Evolutionary conservation across 2,797 vertebrate species (phyloP), one percentile per base, ranked within the genome.

Genomic region (Toxotes lorentzi): DNA sequence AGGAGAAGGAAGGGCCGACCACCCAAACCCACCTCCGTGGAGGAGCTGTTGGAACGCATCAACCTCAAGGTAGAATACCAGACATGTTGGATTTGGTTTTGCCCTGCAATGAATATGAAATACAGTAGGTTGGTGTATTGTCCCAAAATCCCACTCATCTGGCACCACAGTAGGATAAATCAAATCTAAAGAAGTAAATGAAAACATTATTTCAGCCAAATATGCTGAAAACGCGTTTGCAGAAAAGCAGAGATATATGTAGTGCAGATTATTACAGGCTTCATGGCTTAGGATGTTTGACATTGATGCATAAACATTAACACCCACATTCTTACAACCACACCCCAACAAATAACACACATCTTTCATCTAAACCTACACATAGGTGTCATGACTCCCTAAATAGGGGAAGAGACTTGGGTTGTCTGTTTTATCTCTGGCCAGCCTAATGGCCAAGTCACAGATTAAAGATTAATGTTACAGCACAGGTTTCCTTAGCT

Each of bases 21-120:
- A 0, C 95, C 95, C n/a, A 99, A 99, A 84, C 98, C 98, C 81
- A 97, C 96, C 70, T 99, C 98, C 0, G 98, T 99, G 78, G 98
- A 99, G 83, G 98, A 99, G 35, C 96, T 99, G 64, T 93, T 99
- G 68, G 98, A 99, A 62, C 96, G 98, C 69, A 97, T 99, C 88
- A 97, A 98, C 90, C 95, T 99, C 76, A 99, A 99, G 95, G 98
- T 99, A 53, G 82, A 86, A 32, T 12, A 24, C 12, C 12, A 70
- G 43, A 17, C 9, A 17, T 35, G 19, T 23, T 27, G 67, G 0
- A 43, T 56, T 51, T 21, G 34, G 13, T 23, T 2, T 19, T 59
- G 2, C 14, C 23, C 4, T 56, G 38, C 19, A 12, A 13, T 48
- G 2, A 62, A 34, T 40, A 21, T 3, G 5, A 21, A 47, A 57